Base-by-base conservation (phyloP, 2,113 vertebrate genomes). In the Callaeas wilsoni region DNA sequence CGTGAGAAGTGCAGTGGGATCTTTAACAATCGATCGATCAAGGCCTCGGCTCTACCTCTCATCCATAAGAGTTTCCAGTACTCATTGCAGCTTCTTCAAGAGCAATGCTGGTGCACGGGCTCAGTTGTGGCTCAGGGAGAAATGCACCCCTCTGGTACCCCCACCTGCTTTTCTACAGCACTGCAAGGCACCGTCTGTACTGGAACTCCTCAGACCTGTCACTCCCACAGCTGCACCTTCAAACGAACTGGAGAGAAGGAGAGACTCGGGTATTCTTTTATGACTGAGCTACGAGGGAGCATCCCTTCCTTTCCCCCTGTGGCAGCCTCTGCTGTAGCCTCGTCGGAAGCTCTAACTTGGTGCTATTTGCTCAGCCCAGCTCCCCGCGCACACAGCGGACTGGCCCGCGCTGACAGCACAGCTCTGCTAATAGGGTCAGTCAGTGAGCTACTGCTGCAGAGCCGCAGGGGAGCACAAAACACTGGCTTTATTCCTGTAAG, bases 401-500 rank as follows among this genome's bases (percentile, higher is more conserved):
- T 56, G 12, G 1, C 65, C 76, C 1, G 33, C 1, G 35, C 88
- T 91, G 95, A 94, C 94, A 94, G 92, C 83, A 50, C 7, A 2
- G 84, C 85, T 74, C 87, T 64, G 90, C 93, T 95, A 96, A 94
- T 75, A 87, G 86, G 94, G 94, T 92, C 90, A 89, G 93, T 39
- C 94, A 93, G 89, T 50, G 89, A 97, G 94, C 93, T 83, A 87
- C 93, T 71, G 89, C 91, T 92, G 86, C 93, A 93, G 77, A 92
- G 94, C 91, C 63, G 13, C 90, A 70, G 94, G 95, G 97, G 94
- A 97, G 78, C 93, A 93, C 79, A 94, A 90, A 94, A 95, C 93
- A 94, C 78, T 53, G 93, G 7, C 94, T 95, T 91, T 93, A 94
- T 96, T 96, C 93, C 96, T 96, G 32, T 75, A 92, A 96, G 94